These are phyloP conservation scores for Sciurus niger DNA, from an alignment of 2,113 vertebrate species.

Conservation along the genomic window DNA sequence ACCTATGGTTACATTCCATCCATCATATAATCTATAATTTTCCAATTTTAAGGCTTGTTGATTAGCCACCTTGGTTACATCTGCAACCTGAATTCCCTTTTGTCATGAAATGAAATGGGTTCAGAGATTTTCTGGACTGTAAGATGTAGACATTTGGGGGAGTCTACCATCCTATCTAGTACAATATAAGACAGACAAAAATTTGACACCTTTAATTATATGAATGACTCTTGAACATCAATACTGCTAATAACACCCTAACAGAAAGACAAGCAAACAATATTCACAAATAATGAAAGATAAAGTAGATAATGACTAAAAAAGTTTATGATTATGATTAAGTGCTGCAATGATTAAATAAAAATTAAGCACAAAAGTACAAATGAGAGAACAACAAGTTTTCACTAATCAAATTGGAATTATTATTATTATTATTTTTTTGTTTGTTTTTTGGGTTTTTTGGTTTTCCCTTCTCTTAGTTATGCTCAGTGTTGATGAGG, in stretches of 20 bases:
- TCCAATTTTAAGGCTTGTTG: neutral
- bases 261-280: neutral
- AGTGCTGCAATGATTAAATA: neutral
- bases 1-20: neutral
- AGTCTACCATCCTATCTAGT: neutral
- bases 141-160: neutral
- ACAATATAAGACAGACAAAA: neutral
- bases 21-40: neutral
- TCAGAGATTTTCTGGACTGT: neutral
- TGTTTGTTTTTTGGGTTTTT: too few relatives aligned
- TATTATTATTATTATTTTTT: too few relatives aligned
- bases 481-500: neutral
- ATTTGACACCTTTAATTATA: neutral
- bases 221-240: neutral
- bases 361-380: neutral
- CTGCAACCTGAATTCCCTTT: neutral
- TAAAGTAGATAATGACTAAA: constrained; percentile 33
- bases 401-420: constrained; percentile 14
- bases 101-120: neutral
- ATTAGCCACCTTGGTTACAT: neutral
- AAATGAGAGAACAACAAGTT: constrained; percentile 3
- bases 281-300: neutral
- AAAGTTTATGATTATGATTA: neutral
- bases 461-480: neutral
- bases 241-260: neutral